These are phyloP conservation scores for Ranitomeya imitator DNA, from an alignment of 2,113 vertebrate genomes.

Conservation along the genomic window DNA sequence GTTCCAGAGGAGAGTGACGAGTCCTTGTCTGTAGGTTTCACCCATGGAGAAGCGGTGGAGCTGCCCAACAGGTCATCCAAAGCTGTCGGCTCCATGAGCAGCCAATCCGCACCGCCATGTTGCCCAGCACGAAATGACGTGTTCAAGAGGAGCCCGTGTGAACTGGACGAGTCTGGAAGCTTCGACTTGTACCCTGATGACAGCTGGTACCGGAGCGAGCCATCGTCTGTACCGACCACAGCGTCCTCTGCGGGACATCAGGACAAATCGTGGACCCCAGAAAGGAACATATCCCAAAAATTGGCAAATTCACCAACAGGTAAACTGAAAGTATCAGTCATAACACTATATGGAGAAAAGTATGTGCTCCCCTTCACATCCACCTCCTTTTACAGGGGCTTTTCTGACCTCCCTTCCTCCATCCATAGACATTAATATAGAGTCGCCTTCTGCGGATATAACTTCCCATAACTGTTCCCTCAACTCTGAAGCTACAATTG, in stretches of 20 bases:
- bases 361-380: too few relatives aligned
- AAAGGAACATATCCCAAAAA: not conserved
- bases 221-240: not conserved
- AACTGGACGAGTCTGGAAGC: conserved; percentile 9
- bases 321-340: not conserved
- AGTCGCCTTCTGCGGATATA: too few relatives aligned
- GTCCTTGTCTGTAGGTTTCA: not conserved
- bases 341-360: too few relatives aligned
- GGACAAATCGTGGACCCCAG: too few relatives aligned
- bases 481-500: too few relatives aligned
- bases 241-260: not conserved
- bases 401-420: too few relatives aligned
- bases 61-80: not conserved
- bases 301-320: not conserved
- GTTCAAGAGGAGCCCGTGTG: conserved; percentile 15
- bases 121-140: not conserved
- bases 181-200: not conserved
- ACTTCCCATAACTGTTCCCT: too few relatives aligned
- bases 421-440: too few relatives aligned
- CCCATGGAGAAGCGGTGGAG: not conserved
- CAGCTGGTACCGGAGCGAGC: not conserved
- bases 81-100: not conserved
- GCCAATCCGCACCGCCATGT: not conserved
- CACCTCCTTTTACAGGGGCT: too few relatives aligned
- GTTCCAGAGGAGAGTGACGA: conserved; percentile 74